Conservation (phyloP, 2,113 vertebrate species). For the Microcebus griseorufus region DNA sequence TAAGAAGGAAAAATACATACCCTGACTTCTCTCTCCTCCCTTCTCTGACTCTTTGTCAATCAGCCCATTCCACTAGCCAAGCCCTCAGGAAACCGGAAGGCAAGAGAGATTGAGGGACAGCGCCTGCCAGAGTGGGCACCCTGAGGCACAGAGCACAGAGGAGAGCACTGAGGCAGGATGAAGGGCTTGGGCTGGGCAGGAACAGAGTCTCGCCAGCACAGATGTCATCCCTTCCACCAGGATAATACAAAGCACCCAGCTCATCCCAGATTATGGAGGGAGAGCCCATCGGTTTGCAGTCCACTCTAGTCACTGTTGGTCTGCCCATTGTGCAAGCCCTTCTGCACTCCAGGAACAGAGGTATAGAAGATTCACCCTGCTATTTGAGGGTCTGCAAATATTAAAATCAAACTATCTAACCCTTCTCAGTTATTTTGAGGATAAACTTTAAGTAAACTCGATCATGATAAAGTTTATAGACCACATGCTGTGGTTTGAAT, state of each 20-base stretch:
- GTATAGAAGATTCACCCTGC: neutral
- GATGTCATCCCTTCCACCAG: neutral
- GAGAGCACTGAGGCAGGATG: neutral
- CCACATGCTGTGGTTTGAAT: neutral
- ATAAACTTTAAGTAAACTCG: neutral
- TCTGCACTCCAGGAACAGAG: neutral
- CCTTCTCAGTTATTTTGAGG: neutral
- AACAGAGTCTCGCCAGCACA: neutral
- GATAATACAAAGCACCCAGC: neutral
- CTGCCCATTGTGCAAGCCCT: neutral
- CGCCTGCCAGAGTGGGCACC: neutral
- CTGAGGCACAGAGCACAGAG: neutral
- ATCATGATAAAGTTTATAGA: neutral
- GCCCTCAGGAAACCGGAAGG: neutral
- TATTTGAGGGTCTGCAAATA: neutral
- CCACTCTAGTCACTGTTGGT: neutral
- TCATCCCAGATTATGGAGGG: neutral
- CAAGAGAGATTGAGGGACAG: neutral
- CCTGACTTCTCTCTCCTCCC: neutral
- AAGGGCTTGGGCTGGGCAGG: neutral
- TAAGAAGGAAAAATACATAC: neutral
- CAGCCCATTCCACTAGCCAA: neutral
- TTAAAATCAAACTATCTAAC: neutral
- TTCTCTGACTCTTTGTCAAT: neutral
- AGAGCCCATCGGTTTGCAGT: neutral